phyloP scores from a whole-genome alignment of 2,888 invertebrate genomes.

The Hypsopygia costalis region DNA sequence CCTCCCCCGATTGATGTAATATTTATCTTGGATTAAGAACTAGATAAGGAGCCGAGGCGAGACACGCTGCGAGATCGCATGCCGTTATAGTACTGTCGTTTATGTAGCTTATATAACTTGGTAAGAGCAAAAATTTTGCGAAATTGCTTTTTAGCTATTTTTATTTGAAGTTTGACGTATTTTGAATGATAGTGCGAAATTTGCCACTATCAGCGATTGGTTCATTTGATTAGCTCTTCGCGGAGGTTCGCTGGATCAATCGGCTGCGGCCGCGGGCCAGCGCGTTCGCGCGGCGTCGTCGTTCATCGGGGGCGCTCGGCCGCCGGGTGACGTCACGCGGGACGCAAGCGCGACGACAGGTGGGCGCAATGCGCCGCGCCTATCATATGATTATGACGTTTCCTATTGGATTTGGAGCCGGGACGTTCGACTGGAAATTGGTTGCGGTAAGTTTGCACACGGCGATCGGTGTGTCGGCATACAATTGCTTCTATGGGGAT shows the following conservation, averaged over 20 bases:
- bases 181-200: background rate
- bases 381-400: slow-evolving; percentile 78
- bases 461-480: slow-evolving; percentile 18
- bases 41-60: slow-evolving; percentile 59
- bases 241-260: slow-evolving; percentile 60
- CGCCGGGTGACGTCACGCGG: slow-evolving; percentile 64
- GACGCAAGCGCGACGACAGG: slow-evolving; percentile 79
- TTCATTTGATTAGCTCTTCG: slow-evolving; percentile 49
- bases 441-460: slow-evolving; percentile 47
- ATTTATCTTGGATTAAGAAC: slow-evolving; percentile 78
- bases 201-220: slow-evolving; percentile 27
- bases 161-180: background rate
- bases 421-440: slow-evolving; percentile 46
- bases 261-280: slow-evolving; percentile 44
- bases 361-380: slow-evolving; percentile 77
- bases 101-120: background rate
- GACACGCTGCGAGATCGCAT: slow-evolving; percentile 35
- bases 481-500: slow-evolving; percentile 24
- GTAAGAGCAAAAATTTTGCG: background rate
- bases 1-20: slow-evolving; percentile 77
- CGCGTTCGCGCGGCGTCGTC: slow-evolving; percentile 31
- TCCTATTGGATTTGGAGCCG: slow-evolving; percentile 57
- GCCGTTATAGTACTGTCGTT: slow-evolving; percentile 11
- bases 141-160: no score
- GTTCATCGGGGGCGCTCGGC: slow-evolving; percentile 40